Evolutionary conservation across 2,113 vertebrate genomes (phyloP), one percentile per base, ranked within the genome.

Genomic region (Phaetusa simplex): DNA sequence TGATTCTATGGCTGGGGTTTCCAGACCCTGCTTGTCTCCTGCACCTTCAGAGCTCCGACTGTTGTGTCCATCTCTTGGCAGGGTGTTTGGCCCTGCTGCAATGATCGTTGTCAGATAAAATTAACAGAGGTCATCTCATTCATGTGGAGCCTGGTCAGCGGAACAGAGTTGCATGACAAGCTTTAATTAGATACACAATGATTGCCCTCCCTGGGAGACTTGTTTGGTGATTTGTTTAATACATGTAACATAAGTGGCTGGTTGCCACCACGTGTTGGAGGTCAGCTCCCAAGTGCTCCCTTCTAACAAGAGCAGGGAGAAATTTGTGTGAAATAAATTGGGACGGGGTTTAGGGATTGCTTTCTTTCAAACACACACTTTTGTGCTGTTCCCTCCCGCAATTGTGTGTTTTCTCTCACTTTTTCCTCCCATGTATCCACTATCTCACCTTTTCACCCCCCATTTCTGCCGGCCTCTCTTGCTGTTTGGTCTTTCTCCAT

Each of bases 171-270:
- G 72, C 8, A 2, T 96, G 95, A 88, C 65, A 52, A 47, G 72
- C 34, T 96, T 92, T 97, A 95, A 96, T 97, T 96, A 84, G 80
- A 64, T 86, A 52, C 17, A 30, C 69, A 95, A 45, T 23, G 88
- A 91, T 91, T 86, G 69, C 58, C 49, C 34, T 90, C 36, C 65
- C 65, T 26, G 30, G 11, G 80, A 87, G 79, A 62, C 34, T 26
- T 80, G 50, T 71, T 86, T 59, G 38, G 50, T 78, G 55, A 17
- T 50, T 88, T 72, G 59, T 23, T 90, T 38, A 65, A 67, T 52
- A 58, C 43, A 38, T 40, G 71, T 52, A 45, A 47, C 8, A 0
- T 29, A n/a, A 88, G 72, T n/a, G 78, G 30, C 79, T 88, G 34
- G 49, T 74, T 91, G 83, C 49, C 55, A 40, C 56, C 0, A 0